A percentile compares a stretch with the other conserved stretches of the same genome.
phyloP scores from a whole-genome alignment of 2,888 invertebrate genomes.

The Heliconius sara region DNA sequence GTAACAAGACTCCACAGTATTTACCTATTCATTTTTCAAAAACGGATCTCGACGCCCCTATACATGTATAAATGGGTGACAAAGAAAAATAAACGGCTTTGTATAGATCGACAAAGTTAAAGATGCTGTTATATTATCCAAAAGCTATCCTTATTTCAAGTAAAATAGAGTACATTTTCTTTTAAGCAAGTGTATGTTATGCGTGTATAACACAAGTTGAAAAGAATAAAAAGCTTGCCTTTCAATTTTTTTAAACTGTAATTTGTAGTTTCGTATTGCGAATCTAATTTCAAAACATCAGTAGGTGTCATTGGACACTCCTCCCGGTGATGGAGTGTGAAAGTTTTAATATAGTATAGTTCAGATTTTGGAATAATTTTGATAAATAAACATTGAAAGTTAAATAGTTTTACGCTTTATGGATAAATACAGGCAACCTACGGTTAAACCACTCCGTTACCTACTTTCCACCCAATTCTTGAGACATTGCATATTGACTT shows the following conservation, averaged over 20 bases:
- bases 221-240: constrained; percentile 74
- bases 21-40: constrained; percentile 83
- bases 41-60: constrained; percentile 83
- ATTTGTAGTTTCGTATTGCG: constrained; percentile 83
- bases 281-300: constrained; percentile 83
- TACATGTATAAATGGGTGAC: constrained; percentile 79
- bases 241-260: constrained; percentile 78
- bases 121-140: constrained; percentile 15
- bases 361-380: too few species aligned
- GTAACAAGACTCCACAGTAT: constrained; percentile 78
- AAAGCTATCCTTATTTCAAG: constrained; percentile 32
- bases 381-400: too few species aligned
- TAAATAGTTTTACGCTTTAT: too few species aligned
- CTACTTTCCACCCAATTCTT: too few species aligned
- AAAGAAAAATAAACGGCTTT: constrained; percentile 84
- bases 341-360: constrained; percentile 53
- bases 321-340: constrained; percentile 59
- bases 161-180: constrained; percentile 53
- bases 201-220: constrained; percentile 58
- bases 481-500: too few species aligned
- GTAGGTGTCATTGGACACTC: constrained; percentile 83
- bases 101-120: constrained; percentile 67
- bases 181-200: constrained; percentile 8
- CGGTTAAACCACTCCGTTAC: too few species aligned
- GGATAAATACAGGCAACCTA: too few species aligned